Base-by-base conservation (phyloP, 2,797 vertebrate genomes). In the Ctenopoma kingsleyae region DNA sequence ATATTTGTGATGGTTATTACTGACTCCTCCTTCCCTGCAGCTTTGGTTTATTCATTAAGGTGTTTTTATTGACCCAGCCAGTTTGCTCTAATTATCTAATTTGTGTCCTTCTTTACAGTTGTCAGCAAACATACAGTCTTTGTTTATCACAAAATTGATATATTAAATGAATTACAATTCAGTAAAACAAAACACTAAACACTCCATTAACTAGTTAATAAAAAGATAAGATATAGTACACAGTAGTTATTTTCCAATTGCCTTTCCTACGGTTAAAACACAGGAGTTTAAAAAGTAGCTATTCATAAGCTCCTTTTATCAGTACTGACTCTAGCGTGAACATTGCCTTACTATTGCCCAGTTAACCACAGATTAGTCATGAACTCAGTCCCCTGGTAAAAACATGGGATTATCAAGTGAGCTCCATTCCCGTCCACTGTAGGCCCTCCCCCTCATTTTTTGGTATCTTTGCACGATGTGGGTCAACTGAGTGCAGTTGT, bases 401-500 rank as follows among this genome's bases (percentile, higher is more conserved):
- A 73, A 58, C 67, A 71, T 41, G 35, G 30, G 64, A 72, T 74
- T 69, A 81, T 87, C 76, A 81, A 15, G 49, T 83, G 80, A 83
- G 79, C 68, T 74, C 49, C 19, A 36, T 55, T 76, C 81, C n/a
- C 36, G 65, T 67, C 43, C 30, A 9, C 22, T 57, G 27, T 54
- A 15, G 10, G 3, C 27, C 59, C 59, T 0, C 60, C 70, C 71
- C 67, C 59, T 46, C 35, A n/a, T 68, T 54, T 69, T 49, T 55
- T 38, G 52, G 57, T 48, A 17, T 77, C 81, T 69, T 60, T 75
- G 71, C 71, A 22, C 86, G 82, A 94, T 93, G 78, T 93, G 90
- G 93, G 91, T 93, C 92, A 93, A 70, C 72, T 40, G 73, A 78
- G 75, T 90, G 72, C 69, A 83, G 71, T 87, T 68, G 74, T 85